Base-by-base conservation (phyloP, 2,797 vertebrate species). In the Neosilurus mollespiculum region DNA sequence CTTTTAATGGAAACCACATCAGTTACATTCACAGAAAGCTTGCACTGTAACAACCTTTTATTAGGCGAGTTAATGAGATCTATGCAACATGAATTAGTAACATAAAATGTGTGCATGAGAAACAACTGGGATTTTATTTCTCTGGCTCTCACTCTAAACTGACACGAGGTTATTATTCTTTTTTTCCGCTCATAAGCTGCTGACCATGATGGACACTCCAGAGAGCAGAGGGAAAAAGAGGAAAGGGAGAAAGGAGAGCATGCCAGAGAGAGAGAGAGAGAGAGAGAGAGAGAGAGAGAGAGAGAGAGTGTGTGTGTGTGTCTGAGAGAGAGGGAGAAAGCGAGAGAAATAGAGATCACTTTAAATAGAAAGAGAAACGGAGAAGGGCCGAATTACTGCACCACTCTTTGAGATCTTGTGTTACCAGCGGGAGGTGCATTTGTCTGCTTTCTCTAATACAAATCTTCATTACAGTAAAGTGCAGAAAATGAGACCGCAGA, bases 361-460 rank as follows among this genome's bases (percentile, higher is more conserved):
- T 61, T 43, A 78, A 61, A 78, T 49, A 78, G 75, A 78, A 62
- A 16, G 34, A 77, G 54, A 62, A 43, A 81, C 65, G 86, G 89
- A 86, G 85, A 61, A 75, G 67, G 87, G 88, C 87, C 43, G 61
- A 51, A 49, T 83, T 82, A 88, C 87, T 77, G 65, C 51, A 30
- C 51, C 93, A 92, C 93, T 94, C 87, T 94, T 93, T 91, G 92
- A 90, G 88, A 91, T 89, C 87, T 94, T 93, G 91, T 93, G 92
- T 91, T 93, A 94, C 93, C 93, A 94, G 90, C 88, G 72, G 88
- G 91, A 90, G 88, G 90, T 91, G 91, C 92, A 92, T 89, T 92
- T 94, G 91, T 93, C 93, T 92, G 91, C 90, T 90, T 92, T 91
- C 88, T 94, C 93, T 94, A 88, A 91, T 93, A 93, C 53, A 92